These are phyloP conservation scores for Thalassarche chlororhynchos DNA, from an alignment of 2,113 vertebrate species.

Conservation along the genomic window DNA sequence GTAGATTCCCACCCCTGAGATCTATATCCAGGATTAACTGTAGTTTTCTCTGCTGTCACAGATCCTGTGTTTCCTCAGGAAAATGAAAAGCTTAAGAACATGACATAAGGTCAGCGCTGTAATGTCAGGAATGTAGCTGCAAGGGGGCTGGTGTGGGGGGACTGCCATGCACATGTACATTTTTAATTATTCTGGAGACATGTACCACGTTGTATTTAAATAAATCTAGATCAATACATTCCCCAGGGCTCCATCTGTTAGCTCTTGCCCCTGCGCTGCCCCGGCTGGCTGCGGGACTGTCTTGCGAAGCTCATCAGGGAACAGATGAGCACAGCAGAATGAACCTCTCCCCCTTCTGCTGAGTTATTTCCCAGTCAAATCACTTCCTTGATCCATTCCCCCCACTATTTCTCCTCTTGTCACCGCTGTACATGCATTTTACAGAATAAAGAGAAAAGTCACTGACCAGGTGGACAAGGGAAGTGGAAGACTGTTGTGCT, in stretches of 20 bases:
- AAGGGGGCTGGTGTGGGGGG: not conserved
- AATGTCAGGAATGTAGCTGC: conserved; percentile 36
- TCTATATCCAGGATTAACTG: not conserved
- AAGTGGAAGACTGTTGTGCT: not conserved
- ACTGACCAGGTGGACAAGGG: not conserved
- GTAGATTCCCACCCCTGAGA: not conserved
- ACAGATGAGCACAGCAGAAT: not conserved
- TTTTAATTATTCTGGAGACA: conserved; percentile 30
- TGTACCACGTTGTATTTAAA: not conserved
- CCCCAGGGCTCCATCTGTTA: conserved; percentile 31
- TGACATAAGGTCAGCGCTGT: conserved; percentile 40
- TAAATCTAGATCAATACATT: conserved; percentile 25
- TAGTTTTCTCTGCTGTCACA: not conserved
- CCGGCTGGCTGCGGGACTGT: not conserved
- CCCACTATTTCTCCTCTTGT: not conserved
- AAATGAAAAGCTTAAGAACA: not conserved
- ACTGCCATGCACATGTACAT: not conserved
- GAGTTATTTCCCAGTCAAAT: not conserved
- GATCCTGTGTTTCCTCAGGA: conserved; percentile 11
- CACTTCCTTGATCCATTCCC: not conserved
- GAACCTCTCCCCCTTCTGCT: not conserved
- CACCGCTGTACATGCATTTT: not conserved
- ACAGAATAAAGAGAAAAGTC: not conserved
- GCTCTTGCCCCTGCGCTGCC: not conserved
- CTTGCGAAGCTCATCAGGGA: not conserved